A percentile compares a stretch with the other conserved stretches of the same genome.
These are phyloP conservation scores for Griposia aprilina DNA, from an alignment of 2,888 invertebrate species.

Conservation along the genomic window DNA sequence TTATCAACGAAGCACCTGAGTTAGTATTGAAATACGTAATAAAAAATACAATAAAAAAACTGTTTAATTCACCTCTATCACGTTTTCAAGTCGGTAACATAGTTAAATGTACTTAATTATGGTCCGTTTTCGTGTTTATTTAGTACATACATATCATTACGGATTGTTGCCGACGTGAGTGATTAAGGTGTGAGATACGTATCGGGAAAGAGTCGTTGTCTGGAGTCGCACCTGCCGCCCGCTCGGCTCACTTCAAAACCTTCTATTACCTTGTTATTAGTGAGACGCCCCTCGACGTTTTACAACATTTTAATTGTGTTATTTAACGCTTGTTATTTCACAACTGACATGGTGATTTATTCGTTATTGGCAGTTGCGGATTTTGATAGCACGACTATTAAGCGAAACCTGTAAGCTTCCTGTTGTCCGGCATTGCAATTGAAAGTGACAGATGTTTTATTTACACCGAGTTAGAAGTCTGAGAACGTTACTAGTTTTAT, in stretches of 20 bases:
- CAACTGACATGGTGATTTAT: constrained; percentile 76
- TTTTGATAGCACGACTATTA: constrained; percentile 57
- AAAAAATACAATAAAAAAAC: constrained; percentile 64
- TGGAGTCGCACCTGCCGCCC: constrained; percentile 80
- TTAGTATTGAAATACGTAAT: constrained; percentile 35
- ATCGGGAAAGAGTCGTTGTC: constrained; percentile 74
- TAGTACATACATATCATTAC: constrained; percentile 82
- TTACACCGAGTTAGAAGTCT: constrained; percentile 2
- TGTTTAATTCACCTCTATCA: constrained; percentile 65
- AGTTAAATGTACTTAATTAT: constrained; percentile 79
- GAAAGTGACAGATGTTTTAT: constrained; percentile 32
- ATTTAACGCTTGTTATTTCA: constrained; percentile 83
- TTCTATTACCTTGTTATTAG: constrained; percentile 84
- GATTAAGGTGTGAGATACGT: constrained; percentile 82
- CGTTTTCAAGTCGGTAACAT: constrained; percentile 70
- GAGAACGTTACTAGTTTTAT: background rate
- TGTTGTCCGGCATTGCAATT: constrained; percentile 34
- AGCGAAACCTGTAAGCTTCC: constrained; percentile 39
- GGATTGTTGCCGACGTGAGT: constrained; percentile 81
- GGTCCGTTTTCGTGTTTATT: constrained; percentile 80
- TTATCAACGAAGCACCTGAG: constrained; percentile 44
- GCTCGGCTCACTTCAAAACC: constrained; percentile 74
- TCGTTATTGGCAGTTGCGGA: constrained; percentile 65
- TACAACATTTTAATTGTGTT: constrained; percentile 85
- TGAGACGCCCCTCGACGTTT: constrained; percentile 81